Evolutionary conservation across 2,797 vertebrate genomes (phyloP).

Genomic region (Mormyrus proboscirostris): DNA sequence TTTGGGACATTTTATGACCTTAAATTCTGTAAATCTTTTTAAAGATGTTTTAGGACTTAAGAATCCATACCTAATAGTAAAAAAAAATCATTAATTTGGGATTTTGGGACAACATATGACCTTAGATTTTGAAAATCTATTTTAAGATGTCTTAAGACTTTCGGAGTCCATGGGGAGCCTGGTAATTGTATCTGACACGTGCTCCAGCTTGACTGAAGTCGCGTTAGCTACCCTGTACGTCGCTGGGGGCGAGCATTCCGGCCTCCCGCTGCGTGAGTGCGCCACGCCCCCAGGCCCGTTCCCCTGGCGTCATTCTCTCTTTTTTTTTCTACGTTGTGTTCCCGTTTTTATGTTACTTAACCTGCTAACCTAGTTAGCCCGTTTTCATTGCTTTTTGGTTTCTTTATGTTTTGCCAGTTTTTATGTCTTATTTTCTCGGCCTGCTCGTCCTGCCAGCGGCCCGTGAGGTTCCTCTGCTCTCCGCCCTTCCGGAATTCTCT

Average conservation of each 20-base stretch:
- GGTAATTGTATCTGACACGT: background rate
- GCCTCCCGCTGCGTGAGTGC: background rate
- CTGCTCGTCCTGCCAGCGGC: background rate
- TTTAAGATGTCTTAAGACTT: background rate
- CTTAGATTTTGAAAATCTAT: conserved; percentile 1
- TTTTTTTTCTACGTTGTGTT: background rate
- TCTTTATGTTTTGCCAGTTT: background rate
- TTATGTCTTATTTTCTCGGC: background rate
- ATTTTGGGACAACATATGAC: conserved; percentile 1
- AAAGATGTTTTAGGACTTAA: background rate
- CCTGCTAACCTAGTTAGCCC: background rate
- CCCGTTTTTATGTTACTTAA: background rate
- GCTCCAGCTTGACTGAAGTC: background rate
- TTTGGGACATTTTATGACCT: background rate
- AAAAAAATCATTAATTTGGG: background rate
- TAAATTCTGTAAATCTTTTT: background rate
- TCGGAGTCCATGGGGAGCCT: background rate
- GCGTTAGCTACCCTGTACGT: background rate
- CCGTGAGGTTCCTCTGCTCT: background rate
- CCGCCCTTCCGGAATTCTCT: background rate
- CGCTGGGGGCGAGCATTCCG: background rate
- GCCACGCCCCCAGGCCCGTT: background rate
- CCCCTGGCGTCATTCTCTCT: background rate
- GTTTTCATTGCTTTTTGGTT: background rate
- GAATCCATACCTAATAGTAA: background rate